Evolutionary conservation across 2,113 vertebrate genomes (phyloP), one percentile per base, ranked within the genome.

Genomic region (Trachemys scripta): DNA sequence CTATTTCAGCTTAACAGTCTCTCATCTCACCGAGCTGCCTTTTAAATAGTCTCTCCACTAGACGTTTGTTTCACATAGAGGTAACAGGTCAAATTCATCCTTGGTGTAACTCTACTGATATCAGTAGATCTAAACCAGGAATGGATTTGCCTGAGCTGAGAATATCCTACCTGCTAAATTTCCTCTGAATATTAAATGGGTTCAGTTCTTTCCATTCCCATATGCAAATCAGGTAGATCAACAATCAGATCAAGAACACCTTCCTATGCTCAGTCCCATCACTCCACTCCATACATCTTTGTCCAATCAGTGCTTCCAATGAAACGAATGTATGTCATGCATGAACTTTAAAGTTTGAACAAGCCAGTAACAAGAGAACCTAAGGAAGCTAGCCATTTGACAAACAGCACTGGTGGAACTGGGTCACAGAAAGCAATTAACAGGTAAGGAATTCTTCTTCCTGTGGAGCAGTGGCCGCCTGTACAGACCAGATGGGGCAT

Each of bases 401-500:
- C 69, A 72, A 35, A 72, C n/a, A 72, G 10, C 38, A 38, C n/a
- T 75, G 72, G 20, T 75, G 38, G 38, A 45, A 75, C 72, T 45
- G 24, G 20, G 38, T 45, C 38, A 45, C 72, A 75, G 72, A 75
- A 38, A 75, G 24, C n/a, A 75, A 75, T 6, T 22, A 75, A 24
- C 72, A 45, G 42, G 72, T 24, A 76, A 76, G 38, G 8, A 42
- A 76, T 45, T 27, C 38, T 12, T 38, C 72, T 45, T 76, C 20
- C 72, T 76, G 42, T 25, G 24, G 22, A 76, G 22, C 42, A 45
- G 24, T 25, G 72, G 62, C 35, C 2, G 7, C 31, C 62, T 65
- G 65, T 54, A 94, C 94, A 95, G 95, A 95, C 3, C 89, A 84
- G 95, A 93, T 29, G 96, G 96, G 93, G 49, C 88, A 1, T 6